A percentile compares a stretch with the other conserved stretches of the same genome.
Conservation (phyloP, 2,888 invertebrate genomes). For the Adelognathus sp. region DNA sequence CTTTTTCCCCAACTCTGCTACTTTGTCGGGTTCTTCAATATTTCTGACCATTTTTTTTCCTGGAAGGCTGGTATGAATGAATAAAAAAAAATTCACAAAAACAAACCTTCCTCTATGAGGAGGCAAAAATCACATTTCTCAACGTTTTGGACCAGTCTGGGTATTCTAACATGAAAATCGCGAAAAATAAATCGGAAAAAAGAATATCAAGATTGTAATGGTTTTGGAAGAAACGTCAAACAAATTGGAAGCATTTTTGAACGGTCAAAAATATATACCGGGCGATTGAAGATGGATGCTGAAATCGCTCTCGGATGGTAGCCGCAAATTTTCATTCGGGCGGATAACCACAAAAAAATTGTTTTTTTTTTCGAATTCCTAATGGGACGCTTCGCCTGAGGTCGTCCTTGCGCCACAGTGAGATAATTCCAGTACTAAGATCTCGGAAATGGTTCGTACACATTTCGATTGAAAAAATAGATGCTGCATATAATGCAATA, state of each 20-base stretch:
- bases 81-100: neutral
- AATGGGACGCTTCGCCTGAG: too few species aligned
- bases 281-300: neutral
- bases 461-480: constrained; percentile 10
- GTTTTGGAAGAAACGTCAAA: neutral
- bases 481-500: constrained; percentile 5
- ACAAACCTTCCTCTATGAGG: too few species aligned
- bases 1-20: neutral
- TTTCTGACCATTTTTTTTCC: neutral
- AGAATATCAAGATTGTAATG: neutral
- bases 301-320: too few species aligned
- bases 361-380: too few species aligned
- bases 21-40: neutral
- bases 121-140: too few species aligned
- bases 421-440: constrained; percentile 10
- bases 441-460: too few species aligned
- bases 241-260: neutral
- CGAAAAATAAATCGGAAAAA: too few species aligned
- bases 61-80: neutral
- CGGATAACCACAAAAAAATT: too few species aligned
- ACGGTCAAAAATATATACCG: neutral
- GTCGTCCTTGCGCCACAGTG: neutral
- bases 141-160: neutral
- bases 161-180: too few species aligned
- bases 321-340: neutral